Base-by-base conservation (phyloP, 2,113 vertebrate species). In the Tretioscincus oriximinensis region DNA sequence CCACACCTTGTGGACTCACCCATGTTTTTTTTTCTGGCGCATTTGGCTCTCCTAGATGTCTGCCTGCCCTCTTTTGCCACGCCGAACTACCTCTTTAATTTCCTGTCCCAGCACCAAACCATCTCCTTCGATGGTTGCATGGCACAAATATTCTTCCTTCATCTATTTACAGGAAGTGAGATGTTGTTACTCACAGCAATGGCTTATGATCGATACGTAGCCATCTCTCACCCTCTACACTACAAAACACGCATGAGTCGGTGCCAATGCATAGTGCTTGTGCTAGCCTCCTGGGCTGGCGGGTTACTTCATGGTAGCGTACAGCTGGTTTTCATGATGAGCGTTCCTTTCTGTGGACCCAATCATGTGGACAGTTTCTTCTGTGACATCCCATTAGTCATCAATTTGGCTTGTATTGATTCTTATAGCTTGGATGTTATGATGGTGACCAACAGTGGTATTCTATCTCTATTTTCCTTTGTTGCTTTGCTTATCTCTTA, bases 141-240 rank as follows among this genome's bases (percentile, higher is more conserved):
- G 65, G 61, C 79, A 11, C 92, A 92, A 35, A 66, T 92, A 22
- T 92, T 89, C 35, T 88, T 29, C 24, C 86, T 89, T 41, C 86
- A 92, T 51, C 54, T 88, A 18, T 88, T 91, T 77, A 87, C 84
- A 9, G 86, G 87, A 68, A 87, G 84, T 0, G 87, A 93, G 76
- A 90, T 86, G 47, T 28, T 86, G 35, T 76, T 92, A 11, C 84
- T 90, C 64, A 88, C 76, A 1, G 80, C 61, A 7, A 93, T 93
- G 91, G 91, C 89, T 18, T 92, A 90, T 85, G 92, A 93, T 10
- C 81, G 81, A 2, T 92, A 91, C 16, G 78, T 89, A 31, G 92
- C 92, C 64, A 92, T 93, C 29, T 92, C 90, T 35, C 88, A 91
- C 12, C 91, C 91, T n/a, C 80, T 92, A 11, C 81, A 76, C 29